Evolutionary conservation across 2,888 invertebrate genomes (phyloP).

Genomic region (Tachina fera): DNA sequence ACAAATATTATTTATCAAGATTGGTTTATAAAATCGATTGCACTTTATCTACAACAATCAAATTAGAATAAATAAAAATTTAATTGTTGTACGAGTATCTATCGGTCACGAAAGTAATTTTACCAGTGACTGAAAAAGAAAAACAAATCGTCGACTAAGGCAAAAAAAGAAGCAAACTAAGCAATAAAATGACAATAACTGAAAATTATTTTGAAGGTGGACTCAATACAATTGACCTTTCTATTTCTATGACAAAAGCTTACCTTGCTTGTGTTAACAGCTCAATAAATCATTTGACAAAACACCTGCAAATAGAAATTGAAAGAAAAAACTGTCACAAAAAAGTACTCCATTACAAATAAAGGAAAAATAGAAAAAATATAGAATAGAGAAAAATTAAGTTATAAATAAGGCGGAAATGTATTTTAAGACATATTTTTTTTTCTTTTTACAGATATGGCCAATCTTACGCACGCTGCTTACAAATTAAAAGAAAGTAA

Average conservation of each 20-base stretch:
- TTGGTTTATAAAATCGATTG: neutral
- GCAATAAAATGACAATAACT: slow-evolving; percentile 27
- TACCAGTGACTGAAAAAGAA: slow-evolving; percentile 4
- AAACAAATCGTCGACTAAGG: neutral
- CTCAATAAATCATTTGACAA: slow-evolving; percentile 59
- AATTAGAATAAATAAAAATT: slow-evolving; percentile 20
- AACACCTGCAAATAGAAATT: slow-evolving; percentile 61
- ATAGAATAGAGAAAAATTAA: slow-evolving; percentile 28
- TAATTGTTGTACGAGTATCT: neutral
- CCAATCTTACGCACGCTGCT: neutral
- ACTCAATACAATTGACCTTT: slow-evolving; percentile 51
- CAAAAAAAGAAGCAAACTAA: neutral
- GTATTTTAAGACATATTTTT: neutral
- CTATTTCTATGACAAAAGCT: slow-evolving; percentile 48
- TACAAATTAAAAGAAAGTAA: neutral
- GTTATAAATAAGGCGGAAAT: slow-evolving; percentile 47
- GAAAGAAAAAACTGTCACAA: neutral
- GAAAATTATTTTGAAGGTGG: slow-evolving; percentile 22
- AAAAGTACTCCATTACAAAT: slow-evolving; percentile 6
- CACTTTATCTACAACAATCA: neutral
- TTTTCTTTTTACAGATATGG: neutral
- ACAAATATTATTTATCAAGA: neutral
- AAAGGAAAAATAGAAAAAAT: neutral
- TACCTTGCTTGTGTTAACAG: slow-evolving; percentile 39
- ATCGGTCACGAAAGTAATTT: slow-evolving; percentile 58